Percentiles rank a stretch among this genome's conserved stretches.
Evolutionary conservation across 2,113 vertebrate genomes (phyloP).

Genomic region (Budorcas taxicolor): DNA sequence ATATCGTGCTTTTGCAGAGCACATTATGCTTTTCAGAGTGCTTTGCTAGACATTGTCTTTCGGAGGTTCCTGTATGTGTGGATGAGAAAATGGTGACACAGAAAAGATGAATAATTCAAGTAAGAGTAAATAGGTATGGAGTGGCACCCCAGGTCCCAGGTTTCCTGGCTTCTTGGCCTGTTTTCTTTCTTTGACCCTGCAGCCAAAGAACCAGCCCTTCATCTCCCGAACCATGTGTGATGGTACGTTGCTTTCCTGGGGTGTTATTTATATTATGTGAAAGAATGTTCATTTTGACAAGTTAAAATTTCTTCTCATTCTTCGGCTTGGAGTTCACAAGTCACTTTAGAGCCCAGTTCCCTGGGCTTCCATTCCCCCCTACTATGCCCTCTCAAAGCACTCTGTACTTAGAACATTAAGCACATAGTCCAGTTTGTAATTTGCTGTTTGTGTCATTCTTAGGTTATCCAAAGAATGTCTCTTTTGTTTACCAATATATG

Average conservation of each 20-base stretch:
- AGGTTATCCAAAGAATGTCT: neutral
- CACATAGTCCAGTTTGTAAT: neutral
- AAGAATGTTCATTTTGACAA: neutral
- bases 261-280: neutral
- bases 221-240: neutral
- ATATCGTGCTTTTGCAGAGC: neutral
- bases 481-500: neutral
- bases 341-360: neutral
- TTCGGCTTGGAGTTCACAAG: neutral
- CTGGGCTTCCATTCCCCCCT: neutral
- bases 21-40: neutral
- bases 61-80: neutral
- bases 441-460: neutral
- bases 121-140: neutral
- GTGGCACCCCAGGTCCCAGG: neutral
- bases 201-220: neutral
- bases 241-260: neutral
- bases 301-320: neutral
- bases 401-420: neutral
- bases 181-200: neutral
- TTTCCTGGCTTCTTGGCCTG: neutral
- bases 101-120: neutral
- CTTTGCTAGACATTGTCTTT: neutral
- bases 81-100: neutral
- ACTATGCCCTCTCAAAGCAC: neutral